A percentile compares a stretch with the other conserved stretches of the same genome.
Evolutionary conservation across 2,113 vertebrate genomes (phyloP).

Genomic region (Tenebrosternarchus preto): DNA sequence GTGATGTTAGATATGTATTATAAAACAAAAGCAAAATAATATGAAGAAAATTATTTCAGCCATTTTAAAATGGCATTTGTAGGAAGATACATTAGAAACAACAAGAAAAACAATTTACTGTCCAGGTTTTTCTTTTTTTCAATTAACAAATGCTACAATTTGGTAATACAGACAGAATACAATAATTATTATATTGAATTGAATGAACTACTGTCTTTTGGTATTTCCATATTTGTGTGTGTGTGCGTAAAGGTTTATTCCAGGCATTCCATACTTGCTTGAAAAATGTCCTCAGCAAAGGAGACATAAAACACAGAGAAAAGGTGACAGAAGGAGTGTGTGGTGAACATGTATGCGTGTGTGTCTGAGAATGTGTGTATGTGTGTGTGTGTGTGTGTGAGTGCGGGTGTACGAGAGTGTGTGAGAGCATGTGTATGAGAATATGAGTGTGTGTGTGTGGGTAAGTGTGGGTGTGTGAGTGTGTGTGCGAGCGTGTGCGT

Average conservation of each 20-base stretch:
- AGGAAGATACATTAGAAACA: too few species aligned
- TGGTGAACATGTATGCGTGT: constrained; percentile 15
- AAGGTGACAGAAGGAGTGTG: constrained; percentile 52
- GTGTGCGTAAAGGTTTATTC: constrained; percentile 58
- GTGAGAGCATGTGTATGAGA: constrained; percentile 32
- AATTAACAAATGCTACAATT: too few species aligned
- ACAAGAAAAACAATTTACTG: too few species aligned
- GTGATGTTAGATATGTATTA: too few species aligned
- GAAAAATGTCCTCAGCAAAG: constrained; percentile 71
- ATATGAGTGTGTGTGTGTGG: constrained; percentile 5
- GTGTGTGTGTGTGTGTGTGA: constrained; percentile 8
- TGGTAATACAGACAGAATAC: too few species aligned
- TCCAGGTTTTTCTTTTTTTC: too few species aligned
- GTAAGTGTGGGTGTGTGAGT: constrained; percentile 9
- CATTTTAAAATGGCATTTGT: too few species aligned
- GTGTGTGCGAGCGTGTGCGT: background rate
- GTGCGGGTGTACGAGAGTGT: background rate
- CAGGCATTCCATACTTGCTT: constrained; percentile 62
- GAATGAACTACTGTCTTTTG: background rate
- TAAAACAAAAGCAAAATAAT: too few species aligned
- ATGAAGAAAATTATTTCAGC: too few species aligned
- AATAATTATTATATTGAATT: background rate
- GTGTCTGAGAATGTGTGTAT: constrained; percentile 22
- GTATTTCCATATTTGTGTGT: constrained; percentile 37
- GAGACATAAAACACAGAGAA: constrained; percentile 64